These are phyloP conservation scores for Diacarnus erythraeanus DNA, from an alignment of 37 sponge, comb jelly and placozoan genomes.

Conservation along the genomic window DNA sequence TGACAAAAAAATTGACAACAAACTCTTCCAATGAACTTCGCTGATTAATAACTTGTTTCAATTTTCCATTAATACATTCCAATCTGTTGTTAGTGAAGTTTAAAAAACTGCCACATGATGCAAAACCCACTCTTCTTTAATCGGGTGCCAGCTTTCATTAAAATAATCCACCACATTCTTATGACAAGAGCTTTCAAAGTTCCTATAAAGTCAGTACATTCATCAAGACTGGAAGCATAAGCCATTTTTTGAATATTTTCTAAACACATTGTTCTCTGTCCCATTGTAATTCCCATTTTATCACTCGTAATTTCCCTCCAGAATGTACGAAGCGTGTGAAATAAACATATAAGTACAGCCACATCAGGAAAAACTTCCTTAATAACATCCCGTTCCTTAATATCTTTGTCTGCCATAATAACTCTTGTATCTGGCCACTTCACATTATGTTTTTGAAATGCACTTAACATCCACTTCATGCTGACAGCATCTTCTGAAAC, in stretches of 20 bases:
- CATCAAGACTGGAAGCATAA: constrained; percentile 37
- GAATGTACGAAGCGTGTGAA: constrained; percentile 49
- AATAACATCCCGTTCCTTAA: constrained; percentile 34
- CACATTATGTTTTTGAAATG: constrained; percentile 46
- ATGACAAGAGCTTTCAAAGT: constrained; percentile 10
- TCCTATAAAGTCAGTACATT: constrained; percentile 33
- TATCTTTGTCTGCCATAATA: constrained; percentile 71
- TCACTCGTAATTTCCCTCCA: constrained; percentile 57
- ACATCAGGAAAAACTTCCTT: constrained; percentile 37
- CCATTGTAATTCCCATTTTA: constrained; percentile 46
- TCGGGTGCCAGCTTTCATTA: constrained; percentile 67
- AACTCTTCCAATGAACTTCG: constrained; percentile 42
- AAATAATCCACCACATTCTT: constrained; percentile 45
- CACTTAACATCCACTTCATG: constrained; percentile 44
- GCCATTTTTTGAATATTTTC: constrained; percentile 58
- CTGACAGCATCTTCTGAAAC: constrained; percentile 16
- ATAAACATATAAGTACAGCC: constrained; percentile 55
- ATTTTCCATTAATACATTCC: constrained; percentile 57
- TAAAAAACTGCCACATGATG: constrained; percentile 12
- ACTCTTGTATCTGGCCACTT: constrained; percentile 17
- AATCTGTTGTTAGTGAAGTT: constrained; percentile 54
- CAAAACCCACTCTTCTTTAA: constrained; percentile 65
- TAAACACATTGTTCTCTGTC: constrained; percentile 20
- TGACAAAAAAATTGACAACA: constrained; percentile 26
- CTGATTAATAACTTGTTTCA: constrained; percentile 48